Evolutionary conservation across 2,888 invertebrate genomes (phyloP).

Genomic region (Plebejus anna): DNA sequence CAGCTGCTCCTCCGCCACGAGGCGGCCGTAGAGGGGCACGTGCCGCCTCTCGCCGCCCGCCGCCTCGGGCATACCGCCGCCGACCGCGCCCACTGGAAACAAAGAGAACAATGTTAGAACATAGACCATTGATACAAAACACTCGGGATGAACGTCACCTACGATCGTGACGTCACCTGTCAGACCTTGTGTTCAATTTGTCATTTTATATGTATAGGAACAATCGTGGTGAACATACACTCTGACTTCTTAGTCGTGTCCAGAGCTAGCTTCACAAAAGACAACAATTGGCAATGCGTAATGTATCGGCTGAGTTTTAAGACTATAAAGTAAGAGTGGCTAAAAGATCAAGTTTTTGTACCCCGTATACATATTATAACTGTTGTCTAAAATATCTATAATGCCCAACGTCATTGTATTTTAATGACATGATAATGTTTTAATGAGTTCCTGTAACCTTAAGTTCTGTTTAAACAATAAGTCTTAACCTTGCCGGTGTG

Average conservation of each 20-base stretch:
- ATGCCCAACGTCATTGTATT: constrained; percentile 11
- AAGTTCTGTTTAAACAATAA: constrained; percentile 23
- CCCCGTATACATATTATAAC: background rate
- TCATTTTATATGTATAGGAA: no score
- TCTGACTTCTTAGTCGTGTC: no score
- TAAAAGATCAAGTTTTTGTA: background rate
- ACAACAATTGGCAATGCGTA: no score
- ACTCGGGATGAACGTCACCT: background rate
- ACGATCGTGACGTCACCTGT: no score
- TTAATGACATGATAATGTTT: constrained; percentile 25
- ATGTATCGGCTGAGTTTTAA: no score
- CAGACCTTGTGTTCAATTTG: no score
- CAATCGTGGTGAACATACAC: no score
- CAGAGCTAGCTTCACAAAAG: no score
- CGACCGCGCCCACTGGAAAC: constrained; percentile 73
- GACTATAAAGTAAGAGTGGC: background rate
- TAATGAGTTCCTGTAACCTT: constrained; percentile 25
- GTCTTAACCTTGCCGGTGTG: constrained; percentile 18
- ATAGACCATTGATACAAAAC: background rate
- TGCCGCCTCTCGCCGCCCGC: constrained; percentile 82
- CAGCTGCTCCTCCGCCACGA: constrained; percentile 94
- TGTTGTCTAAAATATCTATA: background rate
- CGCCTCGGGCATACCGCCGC: constrained; percentile 69
- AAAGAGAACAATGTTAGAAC: constrained; percentile 36
- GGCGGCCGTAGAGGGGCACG: constrained; percentile 92